A percentile compares a stretch with the other conserved stretches of the same genome.
These are phyloP conservation scores for Acromyrmex heyeri DNA, from an alignment of 1,140 invertebrate genomes.

Conservation along the genomic window DNA sequence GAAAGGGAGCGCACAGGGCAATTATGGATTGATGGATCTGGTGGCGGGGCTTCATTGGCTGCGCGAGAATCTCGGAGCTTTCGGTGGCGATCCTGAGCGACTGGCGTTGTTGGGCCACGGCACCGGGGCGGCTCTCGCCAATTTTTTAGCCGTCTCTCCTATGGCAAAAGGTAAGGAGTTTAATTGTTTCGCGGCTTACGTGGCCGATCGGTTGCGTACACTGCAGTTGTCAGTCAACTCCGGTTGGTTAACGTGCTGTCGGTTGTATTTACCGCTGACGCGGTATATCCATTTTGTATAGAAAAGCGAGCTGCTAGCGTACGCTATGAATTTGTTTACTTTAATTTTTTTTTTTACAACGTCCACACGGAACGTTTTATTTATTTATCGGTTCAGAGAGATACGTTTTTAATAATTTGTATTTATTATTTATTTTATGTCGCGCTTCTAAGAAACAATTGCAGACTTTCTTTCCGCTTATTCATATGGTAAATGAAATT, in stretches of 20 bases:
- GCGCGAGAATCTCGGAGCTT: conserved; percentile 95
- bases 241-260: conserved; percentile 11
- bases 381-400: neutral
- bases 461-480: neutral
- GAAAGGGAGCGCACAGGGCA: conserved; percentile 95
- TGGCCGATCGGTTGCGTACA: conserved; percentile 6
- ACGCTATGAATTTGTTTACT: neutral
- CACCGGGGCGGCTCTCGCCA: conserved; percentile 96
- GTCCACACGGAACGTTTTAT: neutral
- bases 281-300: neutral
- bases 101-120: conserved; percentile 97
- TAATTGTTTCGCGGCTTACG: conserved; percentile 15
- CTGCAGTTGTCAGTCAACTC: neutral
- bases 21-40: conserved; percentile 98
- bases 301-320: neutral
- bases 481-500: neutral
- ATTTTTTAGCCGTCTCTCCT: conserved; percentile 97
- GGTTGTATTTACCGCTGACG: conserved; percentile 16
- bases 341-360: conserved; percentile 12
- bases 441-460: neutral
- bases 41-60: conserved; percentile 97
- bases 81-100: conserved; percentile 95
- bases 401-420: neutral
- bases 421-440: neutral
- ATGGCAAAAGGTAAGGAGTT: conserved; percentile 93